A percentile compares a stretch with the other conserved stretches of the same genome.
phyloP scores from a whole-genome alignment of 1,140 invertebrate species.

The Zeugodacus cucurbitae region DNA sequence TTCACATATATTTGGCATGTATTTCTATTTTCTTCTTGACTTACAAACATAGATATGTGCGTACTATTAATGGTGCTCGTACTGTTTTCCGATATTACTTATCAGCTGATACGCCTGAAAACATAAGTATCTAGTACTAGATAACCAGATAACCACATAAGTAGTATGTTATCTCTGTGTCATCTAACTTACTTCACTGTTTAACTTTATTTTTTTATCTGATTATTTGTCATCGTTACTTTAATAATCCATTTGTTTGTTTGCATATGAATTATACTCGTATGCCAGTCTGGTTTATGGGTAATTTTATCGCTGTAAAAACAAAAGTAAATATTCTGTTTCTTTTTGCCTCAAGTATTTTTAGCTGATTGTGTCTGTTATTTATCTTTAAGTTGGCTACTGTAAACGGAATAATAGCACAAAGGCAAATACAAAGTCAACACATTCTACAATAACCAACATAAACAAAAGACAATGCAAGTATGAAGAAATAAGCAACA shows the following conservation, averaged over 20 bases:
- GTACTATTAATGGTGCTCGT: background rate
- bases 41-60: background rate
- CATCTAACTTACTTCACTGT: background rate
- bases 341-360: background rate
- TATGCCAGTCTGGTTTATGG: background rate
- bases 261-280: background rate
- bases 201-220: background rate
- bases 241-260: conserved; percentile 8
- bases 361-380: background rate
- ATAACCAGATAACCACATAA: background rate
- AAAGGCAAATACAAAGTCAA: conserved; percentile 21
- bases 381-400: background rate
- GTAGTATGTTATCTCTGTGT: background rate
- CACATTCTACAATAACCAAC: background rate
- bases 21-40: background rate
- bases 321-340: conserved; percentile 22
- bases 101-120: background rate
- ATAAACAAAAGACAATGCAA: background rate
- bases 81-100: background rate
- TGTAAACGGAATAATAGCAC: background rate
- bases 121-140: background rate
- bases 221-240: background rate
- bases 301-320: conserved; percentile 19
- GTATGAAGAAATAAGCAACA: background rate
- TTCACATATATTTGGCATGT: background rate